Evolutionary conservation across 2,113 vertebrate genomes (phyloP).

Genomic region (human (Homo sapiens)): GRCh38 chr14:79647501-79648000

Average conservation of each 20-base stretch:
- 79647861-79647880: not conserved
- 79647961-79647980: not conserved
- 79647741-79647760: conserved; percentile 20
- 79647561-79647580: conserved; percentile 28
- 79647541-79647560: not conserved
- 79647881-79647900: not conserved
- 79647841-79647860: not conserved
- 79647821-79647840: not conserved
- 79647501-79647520: not conserved
- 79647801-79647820: not conserved
- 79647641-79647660: conserved; percentile 32
- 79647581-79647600: conserved; percentile 9
- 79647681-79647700: conserved; percentile 45
- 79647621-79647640: conserved; percentile 33
- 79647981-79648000: not conserved
- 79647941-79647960: not conserved
- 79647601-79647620: conserved; percentile 17
- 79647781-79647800: not conserved
- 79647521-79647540: not conserved
- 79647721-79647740: conserved; percentile 34
- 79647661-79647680: conserved; percentile 42
- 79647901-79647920: not conserved
- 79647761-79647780: not conserved
- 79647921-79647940: not conserved
- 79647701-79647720: not conserved